Percentiles rank a stretch among this genome's conserved stretches.
phyloP scores from a whole-genome alignment of 1,140 invertebrate species.

The Dreissena polymorpha region DNA sequence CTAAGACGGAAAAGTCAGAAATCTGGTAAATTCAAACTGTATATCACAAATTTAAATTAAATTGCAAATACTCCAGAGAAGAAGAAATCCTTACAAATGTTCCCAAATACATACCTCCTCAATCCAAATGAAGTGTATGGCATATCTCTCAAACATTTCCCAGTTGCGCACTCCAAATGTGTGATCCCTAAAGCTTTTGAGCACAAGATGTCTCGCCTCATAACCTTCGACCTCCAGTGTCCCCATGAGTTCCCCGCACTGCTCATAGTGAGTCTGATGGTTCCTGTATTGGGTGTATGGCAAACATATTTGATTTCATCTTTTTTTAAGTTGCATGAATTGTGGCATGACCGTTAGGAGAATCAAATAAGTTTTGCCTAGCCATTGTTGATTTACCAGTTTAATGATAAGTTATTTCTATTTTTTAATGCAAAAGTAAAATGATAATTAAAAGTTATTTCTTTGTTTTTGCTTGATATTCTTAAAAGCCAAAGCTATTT shows the following conservation, averaged over 20 bases:
- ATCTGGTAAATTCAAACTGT: not conserved
- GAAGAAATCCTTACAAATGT: no score
- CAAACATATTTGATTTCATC: no score
- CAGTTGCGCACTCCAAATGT: conserved; percentile 78
- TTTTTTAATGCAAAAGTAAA: no score
- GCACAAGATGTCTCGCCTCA: conserved; percentile 75
- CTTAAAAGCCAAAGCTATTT: no score
- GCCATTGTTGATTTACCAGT: not conserved
- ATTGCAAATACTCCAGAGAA: no score
- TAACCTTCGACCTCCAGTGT: conserved; percentile 75
- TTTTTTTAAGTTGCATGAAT: not conserved
- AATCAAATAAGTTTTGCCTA: not conserved
- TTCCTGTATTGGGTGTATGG: conserved; percentile 61
- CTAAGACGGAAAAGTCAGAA: not conserved
- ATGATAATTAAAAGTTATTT: no score
- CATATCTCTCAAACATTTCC: conserved; percentile 72
- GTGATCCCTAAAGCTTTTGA: conserved; percentile 81
- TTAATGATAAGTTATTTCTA: not conserved
- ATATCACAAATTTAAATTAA: conserved; percentile 4
- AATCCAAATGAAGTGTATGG: conserved; percentile 69
- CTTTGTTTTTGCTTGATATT: no score
- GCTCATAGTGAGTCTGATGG: conserved; percentile 80
- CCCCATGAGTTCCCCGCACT: conserved; percentile 81
- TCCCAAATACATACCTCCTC: conserved; percentile 61
- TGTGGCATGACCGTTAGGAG: not conserved